Evolutionary conservation across 2,797 vertebrate species (phyloP), one percentile per base, ranked within the genome.

Genomic region (Sardinella longiceps): DNA sequence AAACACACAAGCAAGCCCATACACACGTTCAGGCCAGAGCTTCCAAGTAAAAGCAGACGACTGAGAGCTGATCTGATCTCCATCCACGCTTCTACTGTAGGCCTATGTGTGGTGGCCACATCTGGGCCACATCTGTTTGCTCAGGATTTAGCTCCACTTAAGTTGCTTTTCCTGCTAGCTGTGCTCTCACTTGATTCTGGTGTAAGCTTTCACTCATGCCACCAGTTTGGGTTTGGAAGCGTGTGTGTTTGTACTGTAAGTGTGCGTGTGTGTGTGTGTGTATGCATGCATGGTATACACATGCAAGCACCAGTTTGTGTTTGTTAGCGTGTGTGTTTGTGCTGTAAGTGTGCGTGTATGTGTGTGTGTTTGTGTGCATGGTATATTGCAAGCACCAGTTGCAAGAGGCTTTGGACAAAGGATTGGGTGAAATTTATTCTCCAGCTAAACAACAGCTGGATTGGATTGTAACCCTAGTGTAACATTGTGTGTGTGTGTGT

Each of bases 121-220:
- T 94, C 95, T 95, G 94, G 93, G 92, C 90, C 92, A 93, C 94
- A 95, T 93, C 94, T 95, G 94, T 92, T 94, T 91, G 89, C 89
- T 84, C 86, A 91, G 93, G 93, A 94, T 94, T 94, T 95, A 94
- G 86, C 86, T 93, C 87, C 90, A 90, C 93, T 92, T 94, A 94
- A 93, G 90, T 94, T 93, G 91, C 86, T 93, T 93, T 93, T 91
- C 86, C 90, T 86, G 85, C 92, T 91, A 87, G 83, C 87, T 89
- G 58, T 87, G 88, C 45, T 88, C 86, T 60, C 89, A 89, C 90
- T 91, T 90, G 80, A 45, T 88, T 87, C 82, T 86, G 91, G 91
- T 93, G 90, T 93, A 94, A 95, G 93, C 91, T 86, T 90, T 87
- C 88, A 86, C 89, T 89, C 90, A 91, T 88, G 88, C 83, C 83